Evolutionary conservation across 2,113 vertebrate species (phyloP).

Genomic region (Climacteris rufus): DNA sequence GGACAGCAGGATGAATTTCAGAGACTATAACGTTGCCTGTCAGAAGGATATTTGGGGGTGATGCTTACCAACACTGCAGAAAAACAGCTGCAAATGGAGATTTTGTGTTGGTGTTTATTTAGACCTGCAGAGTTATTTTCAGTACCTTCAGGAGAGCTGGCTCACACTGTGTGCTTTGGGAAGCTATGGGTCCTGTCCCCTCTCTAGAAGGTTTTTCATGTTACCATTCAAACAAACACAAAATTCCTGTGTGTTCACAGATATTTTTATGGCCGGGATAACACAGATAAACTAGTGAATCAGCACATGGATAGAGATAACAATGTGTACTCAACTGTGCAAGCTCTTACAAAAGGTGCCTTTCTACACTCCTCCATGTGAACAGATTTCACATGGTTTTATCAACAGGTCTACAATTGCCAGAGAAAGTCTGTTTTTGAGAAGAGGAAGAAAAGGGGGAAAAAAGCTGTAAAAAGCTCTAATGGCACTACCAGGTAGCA

Average conservation of each 20-base stretch:
- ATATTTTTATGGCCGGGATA: neutral
- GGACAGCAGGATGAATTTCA: neutral
- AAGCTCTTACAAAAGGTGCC: neutral
- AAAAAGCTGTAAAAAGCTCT: neutral
- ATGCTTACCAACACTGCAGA: neutral
- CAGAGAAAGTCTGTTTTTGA: neutral
- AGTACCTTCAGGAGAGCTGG: neutral
- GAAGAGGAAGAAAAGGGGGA: neutral
- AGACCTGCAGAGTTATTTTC: neutral
- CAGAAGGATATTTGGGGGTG: neutral
- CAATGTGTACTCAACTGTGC: neutral
- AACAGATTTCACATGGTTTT: neutral
- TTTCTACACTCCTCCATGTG: neutral
- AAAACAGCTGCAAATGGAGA: neutral
- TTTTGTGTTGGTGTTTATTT: neutral
- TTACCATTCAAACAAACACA: neutral
- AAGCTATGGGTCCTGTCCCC: neutral
- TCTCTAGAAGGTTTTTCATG: neutral
- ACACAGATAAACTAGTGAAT: neutral
- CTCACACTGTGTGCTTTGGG: neutral
- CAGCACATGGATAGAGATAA: neutral
- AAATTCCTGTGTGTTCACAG: neutral
- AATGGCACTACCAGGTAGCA: slow-evolving; percentile 43
- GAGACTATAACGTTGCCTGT: fast-evolving
- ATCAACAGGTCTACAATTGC: neutral